Evolutionary conservation across 2,113 vertebrate genomes (phyloP).

Genomic region (Sterna hirundo): DNA sequence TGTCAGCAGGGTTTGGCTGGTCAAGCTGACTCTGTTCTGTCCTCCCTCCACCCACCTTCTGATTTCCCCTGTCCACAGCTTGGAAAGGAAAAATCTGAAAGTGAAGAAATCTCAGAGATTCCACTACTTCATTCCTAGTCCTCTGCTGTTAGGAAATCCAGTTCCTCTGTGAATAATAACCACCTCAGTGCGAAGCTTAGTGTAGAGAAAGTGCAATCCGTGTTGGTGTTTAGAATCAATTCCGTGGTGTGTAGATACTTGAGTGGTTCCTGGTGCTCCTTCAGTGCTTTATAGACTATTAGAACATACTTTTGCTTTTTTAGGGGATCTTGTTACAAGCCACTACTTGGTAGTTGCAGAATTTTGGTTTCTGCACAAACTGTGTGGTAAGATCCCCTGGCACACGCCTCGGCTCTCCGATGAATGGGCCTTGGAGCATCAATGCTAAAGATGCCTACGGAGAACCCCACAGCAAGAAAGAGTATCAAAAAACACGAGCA

Average conservation of each 20-base stretch:
- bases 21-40: slow-evolving; percentile 24
- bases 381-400: not conserved
- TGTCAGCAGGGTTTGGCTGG: slow-evolving; percentile 5
- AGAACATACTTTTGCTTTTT: slow-evolving; percentile 22
- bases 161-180: not conserved
- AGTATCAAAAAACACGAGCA: not conserved
- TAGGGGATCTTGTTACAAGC: not conserved
- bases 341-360: not conserved
- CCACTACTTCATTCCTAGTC: not conserved
- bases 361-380: not conserved
- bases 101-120: slow-evolving; percentile 21
- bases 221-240: not conserved
- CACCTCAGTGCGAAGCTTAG: not conserved
- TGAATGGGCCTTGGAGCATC: not conserved
- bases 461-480: not conserved
- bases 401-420: accelerated
- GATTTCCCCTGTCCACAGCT: not conserved
- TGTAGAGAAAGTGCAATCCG: not conserved
- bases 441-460: not conserved
- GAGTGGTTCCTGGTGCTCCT: not conserved
- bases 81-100: slow-evolving; percentile 4
- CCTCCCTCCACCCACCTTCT: not conserved
- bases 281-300: not conserved
- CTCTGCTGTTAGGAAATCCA: not conserved
- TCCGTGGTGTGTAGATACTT: not conserved